Base-by-base conservation (phyloP, 2,113 vertebrate genomes). In the Meriones unguiculatus region DNA sequence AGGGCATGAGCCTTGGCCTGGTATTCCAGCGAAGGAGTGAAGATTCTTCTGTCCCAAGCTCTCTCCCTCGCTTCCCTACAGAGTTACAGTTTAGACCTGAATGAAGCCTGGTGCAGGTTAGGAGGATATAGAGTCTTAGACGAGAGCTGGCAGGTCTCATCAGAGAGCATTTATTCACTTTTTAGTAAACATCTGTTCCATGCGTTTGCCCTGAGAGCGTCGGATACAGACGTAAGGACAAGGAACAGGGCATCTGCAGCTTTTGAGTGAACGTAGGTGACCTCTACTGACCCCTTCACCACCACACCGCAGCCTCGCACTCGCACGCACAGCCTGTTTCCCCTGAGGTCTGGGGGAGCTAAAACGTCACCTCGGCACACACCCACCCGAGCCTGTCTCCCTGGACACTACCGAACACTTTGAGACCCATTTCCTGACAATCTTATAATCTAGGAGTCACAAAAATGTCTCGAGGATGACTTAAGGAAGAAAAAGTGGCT, bases 141-240 rank as follows among this genome's bases (percentile, higher is more conserved):
- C 81, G 35, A 96, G 89, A 93, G 32, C 14, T 67, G 88, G 88
- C 69, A 92, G 35, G 24, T 32, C 59, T 50, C 25, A 77, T 87
- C 15, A 89, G 35, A 92, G 24, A 38, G 73, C n/a, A 76, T 52
- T 67, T 72, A 94, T 54, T 94, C 13, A 75, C 64, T 75, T 12
- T 70, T 50, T 59, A 87, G 72, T 54, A 93, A 89, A 89, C 52
- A 82, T 78, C 89, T 77, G 91, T 18, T 86, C 64, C 87, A 46
- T 15, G 32, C 76, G 8, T 57, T 78, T 73, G 24, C 82, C 89
- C 78, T 65, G 41, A 89, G 75, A 52, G 12, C 80, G 86, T 6
- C 9, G 91, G 28, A 72, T 14, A 80, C 11, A 93, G 46, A 30
- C 87, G 22, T 93, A 65, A 95, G 72, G 35, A 91, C 93, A 96